Percentiles rank a stretch among this genome's conserved stretches.
Conservation (phyloP, 2,888 invertebrate species). For the Ferrisia virgata region DNA sequence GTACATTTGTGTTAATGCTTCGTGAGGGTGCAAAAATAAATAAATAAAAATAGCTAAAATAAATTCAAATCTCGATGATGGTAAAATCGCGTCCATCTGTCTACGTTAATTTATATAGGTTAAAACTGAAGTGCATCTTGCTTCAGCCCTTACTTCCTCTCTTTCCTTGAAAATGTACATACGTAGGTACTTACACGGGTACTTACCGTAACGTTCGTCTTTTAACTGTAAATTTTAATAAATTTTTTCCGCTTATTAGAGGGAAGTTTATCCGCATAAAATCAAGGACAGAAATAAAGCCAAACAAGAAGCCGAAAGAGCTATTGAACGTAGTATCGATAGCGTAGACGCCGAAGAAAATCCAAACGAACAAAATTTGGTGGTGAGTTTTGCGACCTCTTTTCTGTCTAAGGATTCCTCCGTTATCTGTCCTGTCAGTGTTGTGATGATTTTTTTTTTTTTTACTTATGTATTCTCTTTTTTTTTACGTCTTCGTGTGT, state of each 20-base stretch:
- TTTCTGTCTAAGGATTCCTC: neutral
- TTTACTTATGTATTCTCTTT: neutral
- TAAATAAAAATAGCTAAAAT: too few relatives aligned
- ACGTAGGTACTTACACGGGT: too few relatives aligned
- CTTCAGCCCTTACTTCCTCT: neutral
- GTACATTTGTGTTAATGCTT: too few relatives aligned
- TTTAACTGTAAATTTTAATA: conserved; percentile 29
- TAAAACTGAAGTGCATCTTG: conserved; percentile 13
- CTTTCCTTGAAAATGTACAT: too few relatives aligned
- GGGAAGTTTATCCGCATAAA: conserved; percentile 78
- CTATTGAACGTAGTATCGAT: conserved; percentile 44
- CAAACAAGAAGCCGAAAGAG: conserved; percentile 41
- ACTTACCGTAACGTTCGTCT: neutral
- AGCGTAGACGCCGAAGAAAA: conserved; percentile 48
- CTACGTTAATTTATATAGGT: neutral
- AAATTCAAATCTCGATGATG: neutral
- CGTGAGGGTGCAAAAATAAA: too few relatives aligned
- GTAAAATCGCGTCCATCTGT: neutral
- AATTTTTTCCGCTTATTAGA: conserved; percentile 53
- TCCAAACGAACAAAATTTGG: conserved; percentile 50
- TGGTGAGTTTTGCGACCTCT: conserved; percentile 48
- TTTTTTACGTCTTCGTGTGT: neutral
- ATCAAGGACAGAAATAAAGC: conserved; percentile 69
- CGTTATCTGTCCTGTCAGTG: neutral
- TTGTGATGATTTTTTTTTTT: neutral